These are phyloP conservation scores for Lasius platythorax DNA, from an alignment of 2,888 invertebrate genomes.

Conservation along the genomic window DNA sequence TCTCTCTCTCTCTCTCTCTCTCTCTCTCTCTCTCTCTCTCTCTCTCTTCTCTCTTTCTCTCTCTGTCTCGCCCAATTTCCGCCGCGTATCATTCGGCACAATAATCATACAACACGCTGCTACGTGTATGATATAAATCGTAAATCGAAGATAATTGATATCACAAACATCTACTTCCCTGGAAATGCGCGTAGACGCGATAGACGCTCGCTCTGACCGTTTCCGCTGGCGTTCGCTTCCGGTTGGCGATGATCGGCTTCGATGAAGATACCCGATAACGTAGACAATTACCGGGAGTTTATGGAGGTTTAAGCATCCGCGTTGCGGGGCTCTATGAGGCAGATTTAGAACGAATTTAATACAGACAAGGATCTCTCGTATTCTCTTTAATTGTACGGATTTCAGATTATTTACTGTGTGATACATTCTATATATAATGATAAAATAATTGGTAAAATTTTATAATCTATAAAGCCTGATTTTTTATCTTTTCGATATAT, in stretches of 20 bases:
- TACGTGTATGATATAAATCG: constrained; percentile 76
- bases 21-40: too few species aligned
- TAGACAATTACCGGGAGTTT: constrained; percentile 59
- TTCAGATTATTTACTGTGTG: background rate
- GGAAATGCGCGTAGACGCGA: constrained; percentile 59
- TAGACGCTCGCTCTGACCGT: constrained; percentile 40
- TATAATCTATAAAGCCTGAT: background rate
- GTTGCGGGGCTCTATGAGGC: background rate
- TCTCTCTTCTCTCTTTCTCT: background rate
- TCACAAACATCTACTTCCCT: constrained; percentile 54
- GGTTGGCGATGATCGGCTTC: constrained; percentile 58
- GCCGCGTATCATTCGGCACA: constrained; percentile 59
- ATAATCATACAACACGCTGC: constrained; percentile 41
- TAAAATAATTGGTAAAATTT: background rate
- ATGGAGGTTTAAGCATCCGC: background rate
- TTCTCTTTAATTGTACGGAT: background rate
- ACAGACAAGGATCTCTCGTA: background rate
- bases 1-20: background rate
- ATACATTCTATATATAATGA: background rate
- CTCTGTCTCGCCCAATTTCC: constrained; percentile 62
- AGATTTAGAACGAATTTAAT: background rate
- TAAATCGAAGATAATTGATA: constrained; percentile 81
- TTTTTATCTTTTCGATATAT: background rate
- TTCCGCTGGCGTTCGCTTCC: constrained; percentile 55
- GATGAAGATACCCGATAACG: constrained; percentile 30